Base-by-base conservation (phyloP, 2,888 invertebrate species). In the Ephialtes manifestator region DNA sequence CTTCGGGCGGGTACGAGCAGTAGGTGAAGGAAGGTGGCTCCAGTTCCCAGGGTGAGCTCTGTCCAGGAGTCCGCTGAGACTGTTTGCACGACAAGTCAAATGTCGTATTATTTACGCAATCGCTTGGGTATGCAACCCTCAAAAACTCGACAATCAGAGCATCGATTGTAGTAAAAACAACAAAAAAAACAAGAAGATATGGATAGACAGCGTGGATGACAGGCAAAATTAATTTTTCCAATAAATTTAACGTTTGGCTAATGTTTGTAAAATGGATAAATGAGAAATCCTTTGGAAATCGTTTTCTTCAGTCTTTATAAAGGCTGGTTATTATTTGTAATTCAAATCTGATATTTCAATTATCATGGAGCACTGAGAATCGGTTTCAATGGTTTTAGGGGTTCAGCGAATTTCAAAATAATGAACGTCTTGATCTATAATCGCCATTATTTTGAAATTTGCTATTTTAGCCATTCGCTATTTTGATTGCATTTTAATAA, bases 11-110 rank as follows among this genome's bases (percentile, higher is more conserved):
- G 87, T 92, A 93, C 53, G 92, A 88, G 86, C 90, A 90, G 86
- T 90, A 93, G 1, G 91, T 88, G 78, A 91, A 92, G 28, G 90
- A 87, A 68, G 92, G 89, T 71, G 92, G 89, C 60, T 92, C 93
- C 85, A 91, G 81, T 87, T 93, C 93, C 94, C 94, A 94, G 24
- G 93, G 91, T 76, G 93, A 93, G 86, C 87, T 91, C 78, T 92
- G 92, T 72, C 92, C 91, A 72, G 92, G 91, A 72, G 90, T 88
- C 74, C 91, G 88, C 83, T 89, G 89, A 80, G 85, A 76, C 85
- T 85, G 79, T 75, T 46, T 68, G 55, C 81, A 67, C 68, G 81
- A 75, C 79, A 80, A 72, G 53, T 53, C 58, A 76, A 63, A 43
- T 48, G 55, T 63, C 58, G 58, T 28, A 75, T 81, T 75, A 68